Conservation (phyloP, 2,888 invertebrate species). For the Sminthurides aquaticus region DNA sequence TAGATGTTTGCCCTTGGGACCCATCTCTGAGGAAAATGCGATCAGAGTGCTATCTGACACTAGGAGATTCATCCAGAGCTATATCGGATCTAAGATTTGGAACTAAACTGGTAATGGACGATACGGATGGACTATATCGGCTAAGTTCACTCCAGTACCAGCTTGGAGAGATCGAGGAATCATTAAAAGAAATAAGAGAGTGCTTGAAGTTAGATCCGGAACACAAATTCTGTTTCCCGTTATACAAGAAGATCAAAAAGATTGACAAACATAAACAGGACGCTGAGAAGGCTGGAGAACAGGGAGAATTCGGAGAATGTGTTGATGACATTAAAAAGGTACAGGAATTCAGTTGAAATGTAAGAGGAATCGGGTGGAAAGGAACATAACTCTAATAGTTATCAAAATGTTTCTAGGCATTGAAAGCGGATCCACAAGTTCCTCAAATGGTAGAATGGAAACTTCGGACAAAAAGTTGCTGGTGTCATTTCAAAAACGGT, state of each 20-base stretch:
- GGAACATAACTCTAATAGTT: neutral
- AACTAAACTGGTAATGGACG: constrained; percentile 84
- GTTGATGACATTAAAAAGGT: constrained; percentile 41
- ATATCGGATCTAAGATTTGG: constrained; percentile 83
- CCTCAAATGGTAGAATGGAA: constrained; percentile 40
- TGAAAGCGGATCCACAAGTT: constrained; percentile 39
- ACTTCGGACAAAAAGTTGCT: constrained; percentile 39
- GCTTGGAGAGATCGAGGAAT: constrained; percentile 67
- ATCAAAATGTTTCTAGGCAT: constrained; percentile 31
- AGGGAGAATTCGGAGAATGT: constrained; percentile 34
- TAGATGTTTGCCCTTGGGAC: constrained; percentile 77
- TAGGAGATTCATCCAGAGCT: constrained; percentile 74
- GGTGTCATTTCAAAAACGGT: constrained; percentile 40
- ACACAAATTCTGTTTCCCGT: constrained; percentile 79
- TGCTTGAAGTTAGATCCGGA: constrained; percentile 96
- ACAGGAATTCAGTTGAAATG: neutral
- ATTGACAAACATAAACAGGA: constrained; percentile 61
- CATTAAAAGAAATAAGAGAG: constrained; percentile 70
- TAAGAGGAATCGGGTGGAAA: neutral
- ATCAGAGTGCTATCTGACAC: constrained; percentile 72
- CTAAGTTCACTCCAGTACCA: constrained; percentile 79
- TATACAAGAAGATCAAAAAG: constrained; percentile 93
- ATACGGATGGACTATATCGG: constrained; percentile 75
- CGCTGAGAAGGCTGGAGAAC: constrained; percentile 36
- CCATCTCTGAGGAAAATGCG: constrained; percentile 71